Evolutionary conservation across 2,797 vertebrate species (phyloP).

Genomic region (Sebastes paucispinis): DNA sequence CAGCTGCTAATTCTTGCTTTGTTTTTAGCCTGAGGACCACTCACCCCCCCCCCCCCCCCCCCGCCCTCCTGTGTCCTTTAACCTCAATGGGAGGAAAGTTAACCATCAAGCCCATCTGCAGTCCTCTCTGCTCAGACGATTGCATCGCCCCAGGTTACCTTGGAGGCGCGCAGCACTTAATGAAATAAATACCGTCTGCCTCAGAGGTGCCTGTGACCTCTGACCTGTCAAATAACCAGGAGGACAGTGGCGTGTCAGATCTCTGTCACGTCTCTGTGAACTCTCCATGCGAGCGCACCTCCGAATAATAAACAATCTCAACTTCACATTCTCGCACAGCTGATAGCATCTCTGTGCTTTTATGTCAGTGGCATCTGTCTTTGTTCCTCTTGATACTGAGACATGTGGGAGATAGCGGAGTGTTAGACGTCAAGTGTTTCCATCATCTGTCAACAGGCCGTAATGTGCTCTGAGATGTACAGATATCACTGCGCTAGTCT

Average conservation of each 20-base stretch:
- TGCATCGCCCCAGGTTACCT: conserved; percentile 22
- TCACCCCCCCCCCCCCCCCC: neutral
- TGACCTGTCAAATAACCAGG: conserved; percentile 55
- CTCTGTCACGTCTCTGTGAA: conserved; percentile 33
- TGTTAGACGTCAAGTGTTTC: conserved; percentile 7
- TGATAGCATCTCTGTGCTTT: conserved; percentile 54
- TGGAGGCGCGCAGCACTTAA: conserved; percentile 33
- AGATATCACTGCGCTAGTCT: neutral
- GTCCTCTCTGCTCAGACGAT: neutral
- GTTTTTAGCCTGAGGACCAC: conserved; percentile 20
- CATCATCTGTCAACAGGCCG: conserved; percentile 3
- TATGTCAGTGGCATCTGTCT: conserved; percentile 35
- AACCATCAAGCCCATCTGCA: neutral
- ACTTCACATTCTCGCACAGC: conserved; percentile 31
- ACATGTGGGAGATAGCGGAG: conserved; percentile 18
- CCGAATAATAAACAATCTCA: conserved; percentile 43
- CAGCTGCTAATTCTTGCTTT: conserved; percentile 29
- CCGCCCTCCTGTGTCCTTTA: conserved; percentile 4
- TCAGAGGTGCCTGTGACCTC: conserved; percentile 38
- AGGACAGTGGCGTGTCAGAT: conserved; percentile 33
- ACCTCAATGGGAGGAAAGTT: conserved; percentile 26
- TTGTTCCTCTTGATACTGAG: conserved; percentile 25
- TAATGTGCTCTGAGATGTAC: neutral
- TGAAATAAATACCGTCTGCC: conserved; percentile 60
- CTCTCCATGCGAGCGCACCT: conserved; percentile 25